These are phyloP conservation scores for Butastur rufipennis DNA, from an alignment of 2,113 vertebrate genomes.

Conservation along the genomic window DNA sequence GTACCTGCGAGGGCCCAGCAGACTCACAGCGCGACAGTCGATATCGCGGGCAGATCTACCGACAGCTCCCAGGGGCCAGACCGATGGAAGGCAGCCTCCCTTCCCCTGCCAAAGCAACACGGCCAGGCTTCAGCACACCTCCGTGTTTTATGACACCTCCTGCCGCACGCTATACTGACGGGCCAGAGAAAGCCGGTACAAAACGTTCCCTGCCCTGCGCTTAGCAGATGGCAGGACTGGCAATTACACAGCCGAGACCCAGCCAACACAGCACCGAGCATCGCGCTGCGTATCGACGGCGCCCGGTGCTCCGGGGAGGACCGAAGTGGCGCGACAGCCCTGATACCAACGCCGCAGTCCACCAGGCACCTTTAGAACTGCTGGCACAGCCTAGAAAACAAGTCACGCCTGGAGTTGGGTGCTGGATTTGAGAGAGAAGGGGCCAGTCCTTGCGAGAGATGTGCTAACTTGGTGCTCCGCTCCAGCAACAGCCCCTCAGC, in stretches of 20 bases:
- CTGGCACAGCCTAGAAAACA: not conserved
- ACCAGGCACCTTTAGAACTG: not conserved
- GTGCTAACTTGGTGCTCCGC: not conserved
- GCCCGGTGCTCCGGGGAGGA: fast-evolving
- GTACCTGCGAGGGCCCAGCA: not conserved
- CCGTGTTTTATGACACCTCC: not conserved
- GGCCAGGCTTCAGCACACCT: not conserved
- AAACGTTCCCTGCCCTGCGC: not conserved
- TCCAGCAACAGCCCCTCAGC: not conserved
- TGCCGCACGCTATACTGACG: fast-evolving
- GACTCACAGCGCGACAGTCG: fast-evolving
- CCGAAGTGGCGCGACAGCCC: fast-evolving
- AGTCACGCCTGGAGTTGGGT: fast-evolving
- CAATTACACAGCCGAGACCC: not conserved
- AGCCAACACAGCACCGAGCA: not conserved
- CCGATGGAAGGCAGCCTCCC: not conserved
- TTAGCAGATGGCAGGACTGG: not conserved
- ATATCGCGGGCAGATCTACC: not conserved
- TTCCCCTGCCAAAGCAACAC: not conserved
- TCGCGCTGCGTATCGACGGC: fast-evolving
- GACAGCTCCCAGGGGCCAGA: not conserved
- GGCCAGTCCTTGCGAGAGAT: not conserved
- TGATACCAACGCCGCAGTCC: fast-evolving
- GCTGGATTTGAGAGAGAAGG: not conserved
- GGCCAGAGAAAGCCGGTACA: not conserved